Evolutionary conservation across 2,113 vertebrate species (phyloP), one percentile per base, ranked within the genome.

Genomic region (Pogona vitticeps): DNA sequence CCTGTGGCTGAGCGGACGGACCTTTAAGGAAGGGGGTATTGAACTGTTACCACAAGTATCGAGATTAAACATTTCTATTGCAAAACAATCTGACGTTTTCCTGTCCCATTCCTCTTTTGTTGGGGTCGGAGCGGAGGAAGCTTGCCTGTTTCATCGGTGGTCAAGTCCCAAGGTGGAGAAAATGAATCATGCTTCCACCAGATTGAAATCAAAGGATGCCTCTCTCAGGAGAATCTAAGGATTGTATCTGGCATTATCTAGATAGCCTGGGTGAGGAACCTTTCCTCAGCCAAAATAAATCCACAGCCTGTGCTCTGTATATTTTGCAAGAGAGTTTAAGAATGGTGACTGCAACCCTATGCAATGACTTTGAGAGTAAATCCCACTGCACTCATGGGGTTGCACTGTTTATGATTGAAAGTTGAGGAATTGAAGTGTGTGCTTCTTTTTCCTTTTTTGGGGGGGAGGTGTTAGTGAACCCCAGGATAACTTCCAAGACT

Each of bases 11-110:
- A 46, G 59, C 42, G 78, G 40, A 83, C 31, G n/a, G 38, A 73
- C 6, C 2, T 23, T 59, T 28, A 38, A 80, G 23, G 85, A 75
- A 82, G 58, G 38, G 2, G 4, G 33, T 33, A 20, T 3, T 15
- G 31, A 31, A n/a, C 10, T 73, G 71, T 77, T 52, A 83, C 82
- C 18, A 8, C 42, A 56, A 88, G 82, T 80, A 58, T 75, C 77
- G n/a, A 84, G 76, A 88, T 80, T 80, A 88, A 88, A 88, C 2
- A 23, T 84, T 84, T 80, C 6, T 84, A 88, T 75, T 79, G 82
- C 87, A 80, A 65, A 56, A 14, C 28, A 3, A 56, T 46, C 18
- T 2, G 18, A 3, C 12, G 9, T 38, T 15, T 68, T 70, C 17
- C 28, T 8, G 26, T 31, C 38, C 6, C 63, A 28, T 26, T 33